Base-by-base conservation (phyloP, 2,113 vertebrate genomes). In the Thymallus thymallus region DNA sequence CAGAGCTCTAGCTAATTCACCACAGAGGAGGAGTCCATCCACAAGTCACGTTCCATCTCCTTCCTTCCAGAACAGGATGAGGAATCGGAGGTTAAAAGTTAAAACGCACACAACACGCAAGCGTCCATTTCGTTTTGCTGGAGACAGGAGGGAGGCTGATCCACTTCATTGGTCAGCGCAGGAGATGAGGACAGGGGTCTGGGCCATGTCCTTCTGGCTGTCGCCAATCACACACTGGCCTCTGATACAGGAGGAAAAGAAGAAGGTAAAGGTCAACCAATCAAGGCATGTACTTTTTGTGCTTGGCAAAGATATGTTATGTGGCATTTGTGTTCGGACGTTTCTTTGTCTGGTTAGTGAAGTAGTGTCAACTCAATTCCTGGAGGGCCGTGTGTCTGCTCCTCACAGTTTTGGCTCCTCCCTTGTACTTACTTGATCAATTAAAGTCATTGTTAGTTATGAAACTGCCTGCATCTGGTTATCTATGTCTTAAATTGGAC, bases 121-220 rank as follows among this genome's bases (percentile, higher is more conserved):
- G 64, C 41, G 79, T 89, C 78, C 69, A 35, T 75, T 80, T 81
- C 74, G 79, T 79, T 71, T 80, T 73, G 73, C 64, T 81, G 62
- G 4, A 12, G 65, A 48, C 32, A 45, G 35, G 91, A 87, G 87
- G 9, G 35, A 0, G 9, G 89, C 84, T 90, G 90, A 90, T 80
- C 63, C 64, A 35, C 87, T 88, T 99, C 95, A 99, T 94, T 99
- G 98, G 90, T 99, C 98, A 86, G 98, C 97, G 18, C 98, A 99
- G 92, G 96, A 98, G 92, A 99, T 98, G 89, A 99, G 97, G 85
- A 99, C 95, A 75, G 95, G 94, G 89, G 96, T 94, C 94, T 96
- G 95, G 83, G 93, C 89, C 82, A 98, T 96, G 90, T 99, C 98
- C 86, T 98, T 95, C 94, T 97, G 96, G 92, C 94, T 94, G n/a